Conservation (phyloP, 1,140 invertebrate species). For the Druon quercuslanigerum region DNA sequence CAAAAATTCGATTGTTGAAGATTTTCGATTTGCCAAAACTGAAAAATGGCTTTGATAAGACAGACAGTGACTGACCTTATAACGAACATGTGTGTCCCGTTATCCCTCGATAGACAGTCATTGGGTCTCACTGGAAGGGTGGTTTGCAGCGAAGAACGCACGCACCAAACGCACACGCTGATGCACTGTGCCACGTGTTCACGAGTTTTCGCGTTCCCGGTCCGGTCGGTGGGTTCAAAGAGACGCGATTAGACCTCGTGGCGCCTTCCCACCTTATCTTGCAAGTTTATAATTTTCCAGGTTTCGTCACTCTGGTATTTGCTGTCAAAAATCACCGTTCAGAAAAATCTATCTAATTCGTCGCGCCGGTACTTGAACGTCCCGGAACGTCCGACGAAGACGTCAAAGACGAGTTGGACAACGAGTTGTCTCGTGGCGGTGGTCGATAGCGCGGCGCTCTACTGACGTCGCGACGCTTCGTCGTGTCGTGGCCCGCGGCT, state of each 20-base stretch:
- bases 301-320: background rate
- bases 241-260: constrained; percentile 24
- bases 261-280: background rate
- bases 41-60: background rate
- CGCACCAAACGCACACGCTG: constrained; percentile 22
- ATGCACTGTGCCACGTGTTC: constrained; percentile 29
- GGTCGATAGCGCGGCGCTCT: constrained; percentile 73
- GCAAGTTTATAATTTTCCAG: background rate
- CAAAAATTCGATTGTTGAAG: too few species aligned
- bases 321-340: background rate
- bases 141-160: constrained; percentile 40
- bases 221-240: constrained; percentile 1
- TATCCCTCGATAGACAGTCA: constrained; percentile 72
- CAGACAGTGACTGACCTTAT: constrained; percentile 67
- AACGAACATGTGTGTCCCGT: constrained; percentile 74
- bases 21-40: constrained; percentile 14
- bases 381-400: constrained; percentile 24
- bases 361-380: background rate
- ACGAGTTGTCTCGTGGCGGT: constrained; percentile 53
- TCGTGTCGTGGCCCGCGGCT: constrained; percentile 63
- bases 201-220: constrained; percentile 1
- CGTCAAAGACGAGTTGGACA: constrained; percentile 40
- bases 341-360: background rate
- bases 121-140: constrained; percentile 67
- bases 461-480: constrained; percentile 73